Base-by-base conservation (phyloP, 2,113 vertebrate genomes). In the Coptodon bakossiorum region DNA sequence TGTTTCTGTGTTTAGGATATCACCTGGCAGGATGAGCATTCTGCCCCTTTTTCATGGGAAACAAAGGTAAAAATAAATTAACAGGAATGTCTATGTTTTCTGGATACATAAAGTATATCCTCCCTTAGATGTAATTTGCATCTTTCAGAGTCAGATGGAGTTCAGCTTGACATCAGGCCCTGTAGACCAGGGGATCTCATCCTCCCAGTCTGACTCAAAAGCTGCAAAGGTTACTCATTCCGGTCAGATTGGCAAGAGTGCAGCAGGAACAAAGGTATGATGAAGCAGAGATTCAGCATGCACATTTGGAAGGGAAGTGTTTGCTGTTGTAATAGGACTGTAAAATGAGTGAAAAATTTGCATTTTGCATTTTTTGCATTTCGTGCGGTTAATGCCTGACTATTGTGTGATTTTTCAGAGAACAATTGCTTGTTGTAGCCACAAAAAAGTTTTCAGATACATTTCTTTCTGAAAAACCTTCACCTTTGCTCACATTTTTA, bases 1-100 rank as follows among this genome's bases (percentile, higher is more conserved):
- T 50, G 11, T 86, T 52, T 88, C 7, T 83, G 6, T 81, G 95
- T 97, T 88, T 87, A 99, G 99, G 99, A 99, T 78, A 97, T 99
- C 57, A 99, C 98, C 88, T 99, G 99, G 99, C 98, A 99, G 94
- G 99, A 99, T 95, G 99, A 99, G 90, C 99, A 99, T 83, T 99
- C 99, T 0, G 97, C 98, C 43, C 99, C 99, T 0, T 99, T 99
- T 95, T 99, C 98, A 48, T 99, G 99, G 99, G 99, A 99, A 95
- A 99, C 99, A 0, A 99, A 97, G 98, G 99, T 99, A 94, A 86
- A 79, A 29, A 16, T n/a, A 31, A 76, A 31, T 48, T 8, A 50
- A 78, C 10, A 34, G 27, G 27, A 52, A 52, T 52, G 5, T 78
- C 10, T 48, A 4, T 16, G 6, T 29, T 52, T 52, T 13, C 19